Conservation (phyloP, 2,888 invertebrate species). For the Iphiclides podalirius region DNA sequence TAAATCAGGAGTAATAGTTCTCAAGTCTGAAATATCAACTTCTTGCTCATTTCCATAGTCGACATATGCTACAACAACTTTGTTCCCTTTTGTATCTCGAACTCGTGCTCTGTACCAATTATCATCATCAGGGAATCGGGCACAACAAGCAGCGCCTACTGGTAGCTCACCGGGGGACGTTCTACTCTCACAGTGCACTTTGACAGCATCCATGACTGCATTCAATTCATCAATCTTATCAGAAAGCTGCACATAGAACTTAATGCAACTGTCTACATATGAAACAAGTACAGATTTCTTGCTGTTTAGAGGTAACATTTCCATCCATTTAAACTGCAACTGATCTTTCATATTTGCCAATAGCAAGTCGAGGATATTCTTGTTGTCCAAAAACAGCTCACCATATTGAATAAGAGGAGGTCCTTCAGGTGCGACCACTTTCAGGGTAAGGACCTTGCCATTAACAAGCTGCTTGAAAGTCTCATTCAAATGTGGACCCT, state of each 20-base stretch:
- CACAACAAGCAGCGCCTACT: slow-evolving; percentile 85
- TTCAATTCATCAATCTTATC: slow-evolving; percentile 81
- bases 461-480: slow-evolving; percentile 85
- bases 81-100: slow-evolving; percentile 78
- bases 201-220: slow-evolving; percentile 84
- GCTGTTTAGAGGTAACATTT: slow-evolving; percentile 54
- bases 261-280: slow-evolving; percentile 84
- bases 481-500: slow-evolving; percentile 81
- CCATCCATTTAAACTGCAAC: slow-evolving; percentile 61
- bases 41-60: slow-evolving; percentile 97
- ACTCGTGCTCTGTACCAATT: slow-evolving; percentile 96
- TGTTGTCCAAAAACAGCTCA: slow-evolving; percentile 82
- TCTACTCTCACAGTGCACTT: slow-evolving; percentile 78
- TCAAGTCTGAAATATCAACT: slow-evolving; percentile 81
- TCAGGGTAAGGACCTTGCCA: slow-evolving; percentile 82
- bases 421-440: slow-evolving; percentile 84
- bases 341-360: slow-evolving; percentile 61
- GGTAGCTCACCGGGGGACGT: slow-evolving; percentile 68
- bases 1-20: slow-evolving; percentile 82
- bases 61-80: slow-evolving; percentile 89
- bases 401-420: slow-evolving; percentile 88
- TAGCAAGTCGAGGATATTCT: slow-evolving; percentile 81
- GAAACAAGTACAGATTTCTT: slow-evolving; percentile 80
- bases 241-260: slow-evolving; percentile 87
- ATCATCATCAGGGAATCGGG: slow-evolving; percentile 88